These are phyloP conservation scores for Crotalus viridis DNA, from an alignment of 2,113 vertebrate genomes.

Conservation along the genomic window DNA sequence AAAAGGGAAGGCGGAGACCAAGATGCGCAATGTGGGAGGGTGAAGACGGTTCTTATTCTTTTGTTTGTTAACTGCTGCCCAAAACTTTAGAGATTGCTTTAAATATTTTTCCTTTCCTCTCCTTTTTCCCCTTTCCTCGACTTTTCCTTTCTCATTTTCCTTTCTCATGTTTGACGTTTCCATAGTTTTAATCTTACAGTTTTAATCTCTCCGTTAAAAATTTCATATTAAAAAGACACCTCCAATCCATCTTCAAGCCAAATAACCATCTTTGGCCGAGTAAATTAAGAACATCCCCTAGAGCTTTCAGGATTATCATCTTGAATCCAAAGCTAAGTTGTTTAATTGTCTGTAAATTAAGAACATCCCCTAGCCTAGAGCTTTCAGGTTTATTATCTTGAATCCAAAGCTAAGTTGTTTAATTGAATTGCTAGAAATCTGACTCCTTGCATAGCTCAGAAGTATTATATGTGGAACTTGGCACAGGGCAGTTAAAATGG, in stretches of 20 bases:
- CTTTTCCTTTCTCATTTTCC: background rate
- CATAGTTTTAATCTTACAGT: background rate
- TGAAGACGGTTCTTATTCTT: background rate
- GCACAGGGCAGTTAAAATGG: background rate
- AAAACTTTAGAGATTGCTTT: background rate
- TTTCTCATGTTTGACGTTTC: background rate
- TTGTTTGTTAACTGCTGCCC: background rate
- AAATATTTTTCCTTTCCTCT: background rate
- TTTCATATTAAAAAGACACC: background rate
- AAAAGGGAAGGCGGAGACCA: background rate
- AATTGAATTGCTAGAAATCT: background rate
- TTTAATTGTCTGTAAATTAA: background rate
- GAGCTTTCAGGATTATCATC: background rate
- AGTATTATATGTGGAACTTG: background rate
- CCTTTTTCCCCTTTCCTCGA: background rate
- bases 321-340: background rate
- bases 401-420: background rate
- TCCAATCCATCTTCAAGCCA: background rate
- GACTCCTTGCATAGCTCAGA: background rate
- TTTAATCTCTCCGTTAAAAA: background rate
- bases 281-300: background rate
- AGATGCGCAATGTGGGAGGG: background rate
- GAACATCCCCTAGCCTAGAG: background rate
- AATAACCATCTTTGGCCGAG: background rate
- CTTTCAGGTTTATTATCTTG: background rate